These are phyloP conservation scores for Hoplodrina blanda DNA, from an alignment of 2,888 invertebrate genomes.

Conservation along the genomic window DNA sequence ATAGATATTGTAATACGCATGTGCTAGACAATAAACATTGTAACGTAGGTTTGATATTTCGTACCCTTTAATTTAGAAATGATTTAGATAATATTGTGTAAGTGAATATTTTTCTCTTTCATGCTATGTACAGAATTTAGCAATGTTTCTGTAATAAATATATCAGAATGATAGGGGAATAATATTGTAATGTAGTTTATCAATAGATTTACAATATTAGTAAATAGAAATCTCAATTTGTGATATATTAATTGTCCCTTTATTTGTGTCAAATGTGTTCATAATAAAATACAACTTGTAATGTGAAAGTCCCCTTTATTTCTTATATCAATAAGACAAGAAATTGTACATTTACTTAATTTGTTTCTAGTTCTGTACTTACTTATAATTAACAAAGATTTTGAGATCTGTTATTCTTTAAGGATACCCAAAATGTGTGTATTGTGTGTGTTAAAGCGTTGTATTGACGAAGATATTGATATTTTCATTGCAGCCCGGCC, in stretches of 20 bases:
- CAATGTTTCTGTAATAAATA: constrained; percentile 18
- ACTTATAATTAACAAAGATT: not conserved
- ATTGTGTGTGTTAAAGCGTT: constrained; percentile 53
- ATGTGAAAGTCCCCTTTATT: constrained; percentile 4
- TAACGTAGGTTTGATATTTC: constrained; percentile 50
- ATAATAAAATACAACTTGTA: not conserved
- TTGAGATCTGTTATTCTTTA: constrained; percentile 20
- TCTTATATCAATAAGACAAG: constrained; percentile 30
- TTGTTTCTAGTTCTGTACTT: constrained; percentile 15
- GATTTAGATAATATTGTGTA: constrained; percentile 40
- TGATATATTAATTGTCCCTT: constrained; percentile 3
- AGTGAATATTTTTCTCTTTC: constrained; percentile 37
- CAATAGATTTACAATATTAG: constrained; percentile 30
- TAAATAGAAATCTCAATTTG: not conserved
- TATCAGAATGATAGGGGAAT: not conserved
- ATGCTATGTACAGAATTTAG: constrained; percentile 41
- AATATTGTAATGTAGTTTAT: constrained; percentile 36
- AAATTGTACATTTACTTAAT: constrained; percentile 9
- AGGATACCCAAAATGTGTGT: constrained; percentile 39
- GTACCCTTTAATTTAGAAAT: constrained; percentile 44
- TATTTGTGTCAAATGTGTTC: constrained; percentile 9
- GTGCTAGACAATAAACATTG: constrained; percentile 61
- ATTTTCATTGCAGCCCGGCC: constrained; percentile 97
- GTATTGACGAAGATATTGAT: constrained; percentile 76
- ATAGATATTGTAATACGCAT: constrained; percentile 73